Percentiles rank a stretch among this genome's conserved stretches.
These are phyloP conservation scores for Syngnathus acus DNA, from an alignment of 2,797 vertebrate species.

Conservation along the genomic window DNA sequence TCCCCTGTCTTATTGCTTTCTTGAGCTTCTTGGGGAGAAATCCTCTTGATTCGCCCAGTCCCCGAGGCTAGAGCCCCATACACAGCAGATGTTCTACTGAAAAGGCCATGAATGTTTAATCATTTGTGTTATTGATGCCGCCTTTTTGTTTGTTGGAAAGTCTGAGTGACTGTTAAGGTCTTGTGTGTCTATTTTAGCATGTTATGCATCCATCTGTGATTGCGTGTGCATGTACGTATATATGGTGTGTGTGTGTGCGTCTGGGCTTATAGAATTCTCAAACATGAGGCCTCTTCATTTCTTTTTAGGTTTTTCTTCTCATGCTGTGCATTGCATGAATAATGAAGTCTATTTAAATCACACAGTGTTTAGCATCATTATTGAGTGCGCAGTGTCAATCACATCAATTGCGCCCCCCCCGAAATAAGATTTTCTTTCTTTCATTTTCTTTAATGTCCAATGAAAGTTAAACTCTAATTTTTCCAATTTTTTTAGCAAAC, in stretches of 20 bases:
- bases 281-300: slow-evolving; percentile 22
- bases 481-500: slow-evolving; percentile 37
- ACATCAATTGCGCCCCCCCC: slow-evolving; percentile 22
- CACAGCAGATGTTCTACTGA: slow-evolving; percentile 75
- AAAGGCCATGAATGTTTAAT: slow-evolving; percentile 83
- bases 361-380: slow-evolving; percentile 32
- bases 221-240: slow-evolving; percentile 12
- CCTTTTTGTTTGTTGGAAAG: slow-evolving; percentile 70
- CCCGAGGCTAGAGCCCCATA: slow-evolving; percentile 70
- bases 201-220: slow-evolving; percentile 32
- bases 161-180: slow-evolving; percentile 54
- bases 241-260: background rate
- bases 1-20: slow-evolving; percentile 74
- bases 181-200: slow-evolving; percentile 54
- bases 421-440: too few relatives aligned
- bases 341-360: slow-evolving; percentile 42
- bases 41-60: slow-evolving; percentile 72
- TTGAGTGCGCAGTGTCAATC: slow-evolving; percentile 40
- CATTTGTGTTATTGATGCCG: slow-evolving; percentile 84
- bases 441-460: slow-evolving; percentile 27
- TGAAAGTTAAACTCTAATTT: slow-evolving; percentile 47
- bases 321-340: slow-evolving; percentile 32
- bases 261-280: slow-evolving; percentile 14
- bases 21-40: slow-evolving; percentile 69
- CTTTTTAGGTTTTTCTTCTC: slow-evolving; percentile 20